These are phyloP conservation scores for Amphiprion ocellaris DNA, from an alignment of 2,113 vertebrate species.

Conservation along the genomic window DNA sequence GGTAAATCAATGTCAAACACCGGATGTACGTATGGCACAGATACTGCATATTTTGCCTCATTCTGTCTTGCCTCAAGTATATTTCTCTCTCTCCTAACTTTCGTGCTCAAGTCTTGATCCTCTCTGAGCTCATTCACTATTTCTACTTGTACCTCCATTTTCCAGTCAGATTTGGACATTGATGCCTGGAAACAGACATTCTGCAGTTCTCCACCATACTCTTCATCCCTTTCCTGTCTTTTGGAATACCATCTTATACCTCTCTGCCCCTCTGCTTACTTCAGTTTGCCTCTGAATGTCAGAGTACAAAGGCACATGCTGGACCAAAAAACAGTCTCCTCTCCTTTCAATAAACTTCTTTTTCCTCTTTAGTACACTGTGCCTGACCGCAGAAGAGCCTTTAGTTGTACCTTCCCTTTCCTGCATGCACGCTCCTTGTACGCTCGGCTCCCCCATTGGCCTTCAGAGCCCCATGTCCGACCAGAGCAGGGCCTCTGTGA, in stretches of 20 bases:
- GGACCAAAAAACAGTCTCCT: not conserved
- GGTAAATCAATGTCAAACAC: constrained; percentile 12
- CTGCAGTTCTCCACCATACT: not conserved
- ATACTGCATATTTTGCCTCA: not conserved
- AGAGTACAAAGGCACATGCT: constrained; percentile 19
- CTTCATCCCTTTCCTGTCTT: not conserved
- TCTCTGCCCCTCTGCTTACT: constrained; percentile 15
- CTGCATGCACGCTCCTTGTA: constrained; percentile 51
- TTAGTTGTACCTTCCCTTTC: constrained; percentile 48
- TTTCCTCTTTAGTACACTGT: constrained; percentile 9
- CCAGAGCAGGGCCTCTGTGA: constrained; percentile 81
- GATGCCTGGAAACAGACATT: constrained; percentile 3
- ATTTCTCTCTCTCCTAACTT: not conserved
- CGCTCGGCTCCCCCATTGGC: constrained; percentile 57
- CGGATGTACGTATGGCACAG: not conserved
- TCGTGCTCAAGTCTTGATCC: not conserved
- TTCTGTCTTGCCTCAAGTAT: not conserved
- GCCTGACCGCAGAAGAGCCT: constrained; percentile 18
- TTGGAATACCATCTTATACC: not conserved
- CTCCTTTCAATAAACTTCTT: not conserved
- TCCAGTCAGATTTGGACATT: not conserved
- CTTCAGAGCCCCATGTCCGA: constrained; percentile 76
- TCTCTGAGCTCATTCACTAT: not conserved
- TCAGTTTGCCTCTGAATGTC: constrained; percentile 9
- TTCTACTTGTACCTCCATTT: not conserved